Base-by-base conservation (phyloP, 2,113 vertebrate genomes). In the Daphoenositta chrysoptera region DNA sequence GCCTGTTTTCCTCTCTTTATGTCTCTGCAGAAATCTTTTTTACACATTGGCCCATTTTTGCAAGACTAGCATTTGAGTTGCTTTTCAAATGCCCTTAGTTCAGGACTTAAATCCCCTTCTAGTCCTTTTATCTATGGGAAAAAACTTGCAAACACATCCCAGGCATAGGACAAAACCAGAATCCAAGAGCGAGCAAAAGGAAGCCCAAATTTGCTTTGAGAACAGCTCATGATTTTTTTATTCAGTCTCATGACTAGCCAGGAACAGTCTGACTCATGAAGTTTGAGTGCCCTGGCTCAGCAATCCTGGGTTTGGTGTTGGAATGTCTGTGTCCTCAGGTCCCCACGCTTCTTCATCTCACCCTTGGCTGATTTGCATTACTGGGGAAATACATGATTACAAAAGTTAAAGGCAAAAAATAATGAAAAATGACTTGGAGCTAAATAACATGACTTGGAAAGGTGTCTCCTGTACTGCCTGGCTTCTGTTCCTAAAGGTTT, bases 201-300 rank as follows among this genome's bases (percentile, higher is more conserved):
- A 91, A 96, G 53, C 40, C 69, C 70, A 79, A 89, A 91, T 95
- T 72, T 87, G 64, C 87, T 94, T 69, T 54, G 69, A 86, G 71
- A 95, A 77, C 60, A 84, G 31, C 91, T 95, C 90, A 93, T 94
- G 33, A 71, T 77, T 88, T 92, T 96, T 94, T 92, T 33, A 92
- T 93, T 94, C 72, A 86, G 85, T 88, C 96, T 90, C 76, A 78
- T 92, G 94, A 95, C 66, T 78, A 88, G 60, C 40, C 51, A 78
- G 88, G 92, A 92, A 81, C 60, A 77, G 86, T 93, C 90, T 95
- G 92, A 96, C 76, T 96, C 92, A 92, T 56, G 83, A 53, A 8
- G 10, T 94, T 89, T 64, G 75, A 96, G 83, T 60, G 92, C 33
- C 72, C 72, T 95, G 92, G 54, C 83, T 94, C 94, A 96, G 92